Base-by-base conservation (phyloP, 2,113 vertebrate species). In the Sinocyclocheilus maitianheensis region DNA sequence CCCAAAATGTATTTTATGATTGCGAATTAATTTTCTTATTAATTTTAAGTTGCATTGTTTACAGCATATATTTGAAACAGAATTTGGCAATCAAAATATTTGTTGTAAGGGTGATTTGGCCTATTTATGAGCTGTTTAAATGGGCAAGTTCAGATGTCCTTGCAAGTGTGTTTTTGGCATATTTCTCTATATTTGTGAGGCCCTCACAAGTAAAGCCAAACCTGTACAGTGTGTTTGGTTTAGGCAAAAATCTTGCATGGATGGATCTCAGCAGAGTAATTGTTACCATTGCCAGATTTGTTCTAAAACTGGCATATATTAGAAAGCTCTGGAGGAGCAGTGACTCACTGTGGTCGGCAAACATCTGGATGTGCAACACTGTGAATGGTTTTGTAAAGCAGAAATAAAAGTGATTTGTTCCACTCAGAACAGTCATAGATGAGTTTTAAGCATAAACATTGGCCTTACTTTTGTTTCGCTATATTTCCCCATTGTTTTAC, bases 341-440 rank as follows among this genome's bases (percentile, higher is more conserved):
- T 82, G 80, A 82, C 65, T 82, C 80, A 71, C 24, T 69, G 80
- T 69, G 80, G 63, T 71, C 13, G 63, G 63, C 80, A 26, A 71
- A 67, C 80, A 82, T 82, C 26, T 82, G 80, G 24, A 12, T 48
- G 11, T 48, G 46, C 46, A 48, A 48, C 46, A 48, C 11, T 48
- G 46, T 11, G 9, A 48, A 48, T 2, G 46, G 67, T 46, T 81
- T 65, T 65, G 37, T 46, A 81, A 81, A 46, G 60, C 78, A 65
- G 40, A 81, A 81, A 65, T 81, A 81, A n/a, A 81, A 63, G 7
- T 16, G 37, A 16, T 43, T 46, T 65, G 22, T 81, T 81, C 78
- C 58, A 81, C n/a, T 81, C 37, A 43, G 58, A 65, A 43, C 37
- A 81, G 20, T 46, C 58, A 46, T 63, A 13, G 51, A 78, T 77